Conservation (phyloP, 2,113 vertebrate genomes). For the Pluvialis apricaria region DNA sequence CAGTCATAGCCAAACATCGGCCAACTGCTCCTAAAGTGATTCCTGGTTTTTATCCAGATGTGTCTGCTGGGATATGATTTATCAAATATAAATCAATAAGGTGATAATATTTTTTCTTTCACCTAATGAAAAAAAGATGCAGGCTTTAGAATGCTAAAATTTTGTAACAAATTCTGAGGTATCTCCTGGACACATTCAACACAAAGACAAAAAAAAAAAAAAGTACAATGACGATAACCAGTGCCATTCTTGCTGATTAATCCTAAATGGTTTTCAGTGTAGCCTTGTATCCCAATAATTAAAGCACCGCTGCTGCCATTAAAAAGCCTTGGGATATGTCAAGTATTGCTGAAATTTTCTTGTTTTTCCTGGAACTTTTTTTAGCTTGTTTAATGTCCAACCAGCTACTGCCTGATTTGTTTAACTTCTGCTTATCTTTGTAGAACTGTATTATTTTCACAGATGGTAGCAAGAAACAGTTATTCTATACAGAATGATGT, state of each 20-base stretch:
- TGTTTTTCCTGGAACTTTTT: background rate
- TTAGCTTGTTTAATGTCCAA: background rate
- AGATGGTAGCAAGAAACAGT: background rate
- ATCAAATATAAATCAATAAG: constrained; percentile 10
- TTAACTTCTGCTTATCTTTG: background rate
- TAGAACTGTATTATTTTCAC: background rate
- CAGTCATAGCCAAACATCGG: constrained; percentile 13
- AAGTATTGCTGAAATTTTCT: background rate
- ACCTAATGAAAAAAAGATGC: background rate
- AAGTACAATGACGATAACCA: background rate
- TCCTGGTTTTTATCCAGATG: background rate
- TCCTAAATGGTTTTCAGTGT: background rate
- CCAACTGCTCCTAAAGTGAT: background rate
- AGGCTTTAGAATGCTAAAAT: background rate
- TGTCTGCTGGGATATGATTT: background rate
- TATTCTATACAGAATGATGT: rapidly evolving
- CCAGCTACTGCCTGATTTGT: background rate
- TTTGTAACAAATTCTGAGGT: background rate
- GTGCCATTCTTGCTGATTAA: background rate
- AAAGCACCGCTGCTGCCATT: background rate
- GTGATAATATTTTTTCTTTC: background rate
- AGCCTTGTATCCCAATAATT: background rate
- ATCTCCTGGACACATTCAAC: background rate
- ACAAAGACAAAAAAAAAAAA: background rate
- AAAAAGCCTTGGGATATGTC: background rate